Evolutionary conservation across 2,113 vertebrate genomes (phyloP).

Genomic region (Nettapus auritus): DNA sequence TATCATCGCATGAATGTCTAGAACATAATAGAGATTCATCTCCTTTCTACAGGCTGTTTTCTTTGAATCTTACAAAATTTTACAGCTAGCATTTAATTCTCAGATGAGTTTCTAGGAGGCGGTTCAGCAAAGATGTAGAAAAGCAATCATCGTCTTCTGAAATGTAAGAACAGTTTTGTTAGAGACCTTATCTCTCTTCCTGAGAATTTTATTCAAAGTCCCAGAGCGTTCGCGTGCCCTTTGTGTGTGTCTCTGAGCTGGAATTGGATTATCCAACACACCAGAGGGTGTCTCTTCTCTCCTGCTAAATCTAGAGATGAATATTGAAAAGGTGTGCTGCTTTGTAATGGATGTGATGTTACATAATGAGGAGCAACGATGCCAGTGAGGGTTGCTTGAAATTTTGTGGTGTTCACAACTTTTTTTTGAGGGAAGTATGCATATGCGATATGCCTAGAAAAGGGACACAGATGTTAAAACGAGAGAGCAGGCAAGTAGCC

Average conservation of each 20-base stretch:
- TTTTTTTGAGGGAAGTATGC: background rate
- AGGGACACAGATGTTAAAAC: background rate
- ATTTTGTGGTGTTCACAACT: background rate
- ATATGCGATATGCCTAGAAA: background rate
- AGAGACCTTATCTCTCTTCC: background rate
- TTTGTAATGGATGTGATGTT: background rate
- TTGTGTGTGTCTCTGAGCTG: background rate
- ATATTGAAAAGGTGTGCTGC: background rate
- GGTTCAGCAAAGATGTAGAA: background rate
- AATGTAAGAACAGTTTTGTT: background rate
- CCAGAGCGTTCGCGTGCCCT: accelerated
- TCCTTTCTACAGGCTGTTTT: background rate
- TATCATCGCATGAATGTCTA: background rate
- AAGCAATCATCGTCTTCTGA: background rate
- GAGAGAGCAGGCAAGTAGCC: background rate
- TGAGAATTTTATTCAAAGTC: background rate
- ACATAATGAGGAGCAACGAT: background rate
- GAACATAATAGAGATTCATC: background rate
- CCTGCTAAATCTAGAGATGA: background rate
- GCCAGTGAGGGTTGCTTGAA: background rate
- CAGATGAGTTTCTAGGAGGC: background rate
- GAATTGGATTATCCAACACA: background rate
- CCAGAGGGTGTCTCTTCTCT: constrained; percentile 33
- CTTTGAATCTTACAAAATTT: background rate
- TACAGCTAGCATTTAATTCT: constrained; percentile 2